phyloP scores from a whole-genome alignment of 1,140 invertebrate genomes.

The Nymphalis io region DNA sequence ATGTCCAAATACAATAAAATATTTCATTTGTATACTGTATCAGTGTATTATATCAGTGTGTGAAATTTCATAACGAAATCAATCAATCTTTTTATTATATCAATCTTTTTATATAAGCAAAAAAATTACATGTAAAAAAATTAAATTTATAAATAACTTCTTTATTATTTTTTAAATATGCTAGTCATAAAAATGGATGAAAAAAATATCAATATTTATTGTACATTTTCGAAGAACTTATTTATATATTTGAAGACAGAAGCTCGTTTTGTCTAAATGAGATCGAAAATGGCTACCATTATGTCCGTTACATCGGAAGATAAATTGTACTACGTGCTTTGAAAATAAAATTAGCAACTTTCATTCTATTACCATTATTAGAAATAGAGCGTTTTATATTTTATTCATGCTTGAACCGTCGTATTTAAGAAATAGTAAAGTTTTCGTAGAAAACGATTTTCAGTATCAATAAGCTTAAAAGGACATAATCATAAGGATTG shows the following conservation, averaged over 20 bases:
- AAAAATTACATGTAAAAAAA: no score
- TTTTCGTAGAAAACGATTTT: neutral
- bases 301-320: conserved; percentile 19
- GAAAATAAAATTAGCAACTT: conserved; percentile 30
- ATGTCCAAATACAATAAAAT: conserved; percentile 15
- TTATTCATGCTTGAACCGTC: conserved; percentile 17
- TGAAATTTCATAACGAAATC: neutral
- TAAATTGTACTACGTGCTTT: conserved; percentile 34
- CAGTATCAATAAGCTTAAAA: neutral
- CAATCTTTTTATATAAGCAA: no score
- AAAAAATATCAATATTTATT: no score
- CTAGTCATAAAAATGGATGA: no score
- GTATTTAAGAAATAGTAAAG: neutral
- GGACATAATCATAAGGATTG: neutral
- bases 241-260: neutral
- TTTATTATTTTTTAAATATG: no score
- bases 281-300: neutral
- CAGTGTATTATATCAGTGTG: neutral
- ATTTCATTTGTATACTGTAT: neutral
- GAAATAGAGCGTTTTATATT: conserved; percentile 28
- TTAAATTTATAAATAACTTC: no score
- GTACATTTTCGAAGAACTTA: no score
- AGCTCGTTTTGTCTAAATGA: neutral
- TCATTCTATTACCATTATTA: conserved; percentile 34
- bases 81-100: no score